These are phyloP conservation scores for Drosophila ezoana DNA, from an alignment of 2,888 invertebrate genomes.

Conservation along the genomic window DNA sequence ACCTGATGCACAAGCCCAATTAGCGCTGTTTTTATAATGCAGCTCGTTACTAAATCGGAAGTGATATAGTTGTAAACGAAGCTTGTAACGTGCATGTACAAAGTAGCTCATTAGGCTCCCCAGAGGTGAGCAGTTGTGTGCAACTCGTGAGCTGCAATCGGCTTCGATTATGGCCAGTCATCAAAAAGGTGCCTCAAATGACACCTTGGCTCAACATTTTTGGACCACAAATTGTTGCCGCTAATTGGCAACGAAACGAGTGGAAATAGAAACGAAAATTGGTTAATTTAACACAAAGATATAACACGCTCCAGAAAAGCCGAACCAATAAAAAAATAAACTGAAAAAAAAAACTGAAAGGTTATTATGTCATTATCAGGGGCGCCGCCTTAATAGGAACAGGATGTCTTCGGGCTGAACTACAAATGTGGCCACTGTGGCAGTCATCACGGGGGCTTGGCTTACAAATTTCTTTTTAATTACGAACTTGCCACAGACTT, in stretches of 20 bases:
- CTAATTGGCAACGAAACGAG: constrained; percentile 52
- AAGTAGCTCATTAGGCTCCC: constrained; percentile 30
- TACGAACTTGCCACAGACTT: constrained; percentile 50
- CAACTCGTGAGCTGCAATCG: constrained; percentile 26
- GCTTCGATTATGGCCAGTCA: constrained; percentile 65
- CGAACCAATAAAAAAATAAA: constrained; percentile 26
- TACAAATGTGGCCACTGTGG: neutral
- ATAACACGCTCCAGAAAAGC: constrained; percentile 42
- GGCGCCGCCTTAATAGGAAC: constrained; percentile 54
- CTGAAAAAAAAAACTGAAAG: constrained; percentile 16
- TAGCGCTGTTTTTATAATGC: constrained; percentile 24
- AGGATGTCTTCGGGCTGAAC: constrained; percentile 55
- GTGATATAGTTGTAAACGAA: constrained; percentile 45
- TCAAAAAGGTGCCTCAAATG: constrained; percentile 72
- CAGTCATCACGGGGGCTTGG: constrained; percentile 8
- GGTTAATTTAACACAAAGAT: constrained; percentile 75
- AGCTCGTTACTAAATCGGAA: constrained; percentile 60
- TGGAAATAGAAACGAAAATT: constrained; percentile 44
- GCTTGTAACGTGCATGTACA: constrained; percentile 2
- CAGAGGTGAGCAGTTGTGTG: constrained; percentile 9
- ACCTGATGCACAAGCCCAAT: constrained; percentile 9
- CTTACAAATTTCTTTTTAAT: constrained; percentile 72
- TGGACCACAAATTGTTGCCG: constrained; percentile 43
- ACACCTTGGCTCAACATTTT: constrained; percentile 57
- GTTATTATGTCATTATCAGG: constrained; percentile 65